phyloP scores from a whole-genome alignment of 2,113 vertebrate species.

The Lutjanus erythropterus region DNA sequence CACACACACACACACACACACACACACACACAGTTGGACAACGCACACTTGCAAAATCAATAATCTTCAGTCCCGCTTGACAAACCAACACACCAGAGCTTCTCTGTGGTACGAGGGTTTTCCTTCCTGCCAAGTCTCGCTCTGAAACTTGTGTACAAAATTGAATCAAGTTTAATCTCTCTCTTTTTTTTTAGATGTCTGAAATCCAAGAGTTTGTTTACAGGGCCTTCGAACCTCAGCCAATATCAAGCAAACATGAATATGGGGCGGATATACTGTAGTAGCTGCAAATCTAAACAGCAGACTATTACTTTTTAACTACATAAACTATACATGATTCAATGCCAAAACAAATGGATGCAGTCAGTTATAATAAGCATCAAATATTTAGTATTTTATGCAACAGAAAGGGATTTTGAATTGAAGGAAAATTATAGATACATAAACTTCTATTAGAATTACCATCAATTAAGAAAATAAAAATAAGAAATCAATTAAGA shows the following conservation, averaged over 20 bases:
- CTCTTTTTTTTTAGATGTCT: constrained; percentile 29
- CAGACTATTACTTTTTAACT: not conserved
- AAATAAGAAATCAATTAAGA: too few relatives aligned
- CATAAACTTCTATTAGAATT: not conserved
- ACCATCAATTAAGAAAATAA: not conserved
- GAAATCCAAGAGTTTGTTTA: constrained; percentile 56
- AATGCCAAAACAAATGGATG: not conserved
- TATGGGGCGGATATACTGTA: not conserved
- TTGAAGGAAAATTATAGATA: not conserved
- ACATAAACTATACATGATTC: not conserved
- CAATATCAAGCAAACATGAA: constrained; percentile 38
- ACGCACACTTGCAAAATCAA: constrained; percentile 79
- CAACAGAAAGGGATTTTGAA: not conserved
- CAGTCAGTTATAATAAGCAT: not conserved
- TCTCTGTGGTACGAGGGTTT: constrained; percentile 54
- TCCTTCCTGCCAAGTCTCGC: constrained; percentile 64
- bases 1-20: constrained; percentile 25
- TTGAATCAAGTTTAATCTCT: constrained; percentile 42
- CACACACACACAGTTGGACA: constrained; percentile 17
- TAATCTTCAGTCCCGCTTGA: constrained; percentile 70
- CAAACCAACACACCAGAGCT: constrained; percentile 74
- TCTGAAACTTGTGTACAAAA: constrained; percentile 60
- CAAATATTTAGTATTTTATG: not conserved
- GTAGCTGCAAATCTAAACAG: constrained; percentile 1
- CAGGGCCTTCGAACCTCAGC: constrained; percentile 21